These are phyloP conservation scores for Limnephilus rhombicus DNA, from an alignment of 2,888 invertebrate species.

Conservation along the genomic window DNA sequence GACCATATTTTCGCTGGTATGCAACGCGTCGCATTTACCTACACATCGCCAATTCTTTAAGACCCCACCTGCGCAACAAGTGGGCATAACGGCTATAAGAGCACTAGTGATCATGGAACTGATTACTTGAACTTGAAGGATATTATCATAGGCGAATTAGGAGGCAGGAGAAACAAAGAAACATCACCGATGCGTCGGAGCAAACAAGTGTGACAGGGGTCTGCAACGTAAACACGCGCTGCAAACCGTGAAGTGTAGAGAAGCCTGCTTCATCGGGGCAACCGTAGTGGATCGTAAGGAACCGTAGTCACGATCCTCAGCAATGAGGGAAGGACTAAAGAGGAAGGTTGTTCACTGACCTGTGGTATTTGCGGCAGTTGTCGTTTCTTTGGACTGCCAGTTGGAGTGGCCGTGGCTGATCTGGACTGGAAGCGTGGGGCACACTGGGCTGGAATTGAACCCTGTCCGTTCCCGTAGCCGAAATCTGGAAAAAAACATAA, in stretches of 20 bases:
- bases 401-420: constrained; percentile 94
- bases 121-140: background rate
- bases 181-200: too few species aligned
- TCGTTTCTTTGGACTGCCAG: constrained; percentile 96
- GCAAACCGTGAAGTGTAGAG: background rate
- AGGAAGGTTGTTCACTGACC: constrained; percentile 63
- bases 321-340: background rate
- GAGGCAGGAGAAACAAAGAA: background rate
- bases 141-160: background rate
- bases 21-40: too few species aligned
- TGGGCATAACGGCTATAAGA: too few species aligned
- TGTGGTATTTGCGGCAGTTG: constrained; percentile 96
- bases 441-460: constrained; percentile 77
- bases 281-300: too few species aligned
- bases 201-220: too few species aligned
- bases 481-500: constrained; percentile 62
- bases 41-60: too few species aligned
- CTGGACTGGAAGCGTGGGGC: constrained; percentile 88
- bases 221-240: background rate
- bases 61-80: too few species aligned
- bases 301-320: background rate
- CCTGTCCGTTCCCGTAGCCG: constrained; percentile 66
- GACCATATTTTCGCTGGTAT: too few species aligned
- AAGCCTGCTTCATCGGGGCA: background rate
- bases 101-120: background rate